phyloP scores from a whole-genome alignment of 2,888 invertebrate genomes.

The Tortricodes alternella region DNA sequence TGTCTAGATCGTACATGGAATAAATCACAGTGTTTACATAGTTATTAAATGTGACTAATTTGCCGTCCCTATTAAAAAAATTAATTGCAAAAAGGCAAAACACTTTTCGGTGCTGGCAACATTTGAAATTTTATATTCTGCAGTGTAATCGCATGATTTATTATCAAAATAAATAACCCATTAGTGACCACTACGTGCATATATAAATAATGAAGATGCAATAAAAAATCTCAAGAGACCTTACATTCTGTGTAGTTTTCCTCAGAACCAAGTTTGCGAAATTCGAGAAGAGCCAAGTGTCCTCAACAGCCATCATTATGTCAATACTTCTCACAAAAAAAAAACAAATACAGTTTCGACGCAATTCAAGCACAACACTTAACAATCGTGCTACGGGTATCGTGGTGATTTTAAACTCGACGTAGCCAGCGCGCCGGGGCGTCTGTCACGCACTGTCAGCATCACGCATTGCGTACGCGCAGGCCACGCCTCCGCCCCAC shows the following conservation, averaged over 20 bases:
- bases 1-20: background rate
- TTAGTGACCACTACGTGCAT: background rate
- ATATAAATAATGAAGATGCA: background rate
- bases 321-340: conserved; percentile 23
- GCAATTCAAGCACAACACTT: background rate
- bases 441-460: conserved; percentile 67
- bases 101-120: background rate
- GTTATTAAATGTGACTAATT: background rate
- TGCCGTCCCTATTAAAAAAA: background rate
- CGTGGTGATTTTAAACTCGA: conserved; percentile 10
- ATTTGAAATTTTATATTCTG: background rate
- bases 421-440: conserved; percentile 26
- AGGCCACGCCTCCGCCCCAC: conserved; percentile 57
- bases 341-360: conserved; percentile 35
- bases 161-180: conserved; percentile 4
- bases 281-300: conserved; percentile 54
- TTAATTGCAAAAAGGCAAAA: conserved; percentile 1
- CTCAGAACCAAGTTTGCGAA: conserved; percentile 52
- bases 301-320: conserved; percentile 54
- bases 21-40: background rate
- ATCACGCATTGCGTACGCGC: conserved; percentile 73
- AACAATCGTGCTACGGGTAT: background rate
- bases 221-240: conserved; percentile 31
- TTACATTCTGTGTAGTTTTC: conserved; percentile 49
- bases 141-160: background rate